A percentile compares a stretch with the other conserved stretches of the same genome.
Evolutionary conservation across 2,797 vertebrate genomes (phyloP).

Genomic region (Lemur catta): DNA sequence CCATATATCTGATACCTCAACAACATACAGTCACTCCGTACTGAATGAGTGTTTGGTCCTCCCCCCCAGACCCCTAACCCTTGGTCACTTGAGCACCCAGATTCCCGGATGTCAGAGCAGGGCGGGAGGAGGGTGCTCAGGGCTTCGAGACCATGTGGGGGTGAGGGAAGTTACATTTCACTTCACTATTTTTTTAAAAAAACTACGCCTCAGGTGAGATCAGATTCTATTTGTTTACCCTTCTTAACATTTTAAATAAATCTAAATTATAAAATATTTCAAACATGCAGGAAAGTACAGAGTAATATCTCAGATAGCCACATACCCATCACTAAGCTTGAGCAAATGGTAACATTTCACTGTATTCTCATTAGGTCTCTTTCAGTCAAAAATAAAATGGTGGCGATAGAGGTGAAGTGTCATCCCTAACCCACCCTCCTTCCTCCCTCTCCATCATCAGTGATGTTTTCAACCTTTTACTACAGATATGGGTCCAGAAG

Average conservation of each 20-base stretch:
- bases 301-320: neutral
- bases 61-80: neutral
- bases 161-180: neutral
- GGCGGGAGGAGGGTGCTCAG: neutral
- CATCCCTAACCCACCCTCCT: neutral
- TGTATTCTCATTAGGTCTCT: neutral
- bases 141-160: neutral
- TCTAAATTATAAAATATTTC: neutral
- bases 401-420: neutral
- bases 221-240: neutral
- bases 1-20: neutral
- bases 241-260: conserved; percentile 2
- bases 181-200: neutral
- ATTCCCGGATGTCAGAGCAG: neutral
- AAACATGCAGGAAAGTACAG: neutral
- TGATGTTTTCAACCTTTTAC: neutral
- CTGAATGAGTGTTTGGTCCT: neutral
- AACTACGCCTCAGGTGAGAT: neutral
- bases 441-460: neutral
- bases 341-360: neutral
- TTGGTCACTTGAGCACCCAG: neutral
- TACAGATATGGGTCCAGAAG: neutral
- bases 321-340: neutral
- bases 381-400: neutral
- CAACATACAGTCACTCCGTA: rapidly evolving